Percentiles rank a stretch among this genome's conserved stretches.
phyloP scores from a whole-genome alignment of 64 coral and sea anemone species.

The Astreopora myriophthalma region DNA sequence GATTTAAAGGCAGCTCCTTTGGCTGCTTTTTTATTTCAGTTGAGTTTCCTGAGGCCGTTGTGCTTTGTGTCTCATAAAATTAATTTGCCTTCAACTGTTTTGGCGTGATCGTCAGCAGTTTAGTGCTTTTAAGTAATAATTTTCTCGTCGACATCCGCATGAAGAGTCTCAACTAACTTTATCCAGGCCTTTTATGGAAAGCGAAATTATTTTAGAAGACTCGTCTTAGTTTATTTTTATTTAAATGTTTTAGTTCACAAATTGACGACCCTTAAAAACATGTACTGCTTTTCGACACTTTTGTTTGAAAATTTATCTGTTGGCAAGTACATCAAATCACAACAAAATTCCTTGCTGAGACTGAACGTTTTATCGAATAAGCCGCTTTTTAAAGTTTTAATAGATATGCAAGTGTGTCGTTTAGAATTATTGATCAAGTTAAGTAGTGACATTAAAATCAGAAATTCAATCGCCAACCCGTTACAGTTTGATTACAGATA shows the following conservation, averaged over 20 bases:
- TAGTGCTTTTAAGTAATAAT: background rate
- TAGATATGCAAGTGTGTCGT: too few species aligned
- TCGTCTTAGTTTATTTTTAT: background rate
- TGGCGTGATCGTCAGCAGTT: background rate
- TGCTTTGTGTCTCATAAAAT: too few species aligned
- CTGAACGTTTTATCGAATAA: too few species aligned
- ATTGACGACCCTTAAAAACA: background rate
- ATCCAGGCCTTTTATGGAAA: background rate
- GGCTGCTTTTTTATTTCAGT: too few species aligned
- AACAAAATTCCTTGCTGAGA: background rate
- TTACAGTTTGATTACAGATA: too few species aligned
- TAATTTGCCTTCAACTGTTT: background rate
- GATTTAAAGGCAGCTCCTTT: too few species aligned
- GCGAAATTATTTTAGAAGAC: background rate
- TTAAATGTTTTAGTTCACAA: background rate
- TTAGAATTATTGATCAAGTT: too few species aligned
- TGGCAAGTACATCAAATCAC: background rate
- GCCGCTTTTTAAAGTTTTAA: too few species aligned
- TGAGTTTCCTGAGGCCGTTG: too few species aligned
- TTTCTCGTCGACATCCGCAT: background rate
- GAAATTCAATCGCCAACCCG: too few species aligned
- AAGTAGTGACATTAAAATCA: too few species aligned
- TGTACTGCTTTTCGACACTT: background rate
- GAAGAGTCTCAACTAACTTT: background rate
- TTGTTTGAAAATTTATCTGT: background rate